These are phyloP conservation scores for Chelidonichthys spinosus DNA, from an alignment of 2,797 vertebrate species.

Conservation along the genomic window DNA sequence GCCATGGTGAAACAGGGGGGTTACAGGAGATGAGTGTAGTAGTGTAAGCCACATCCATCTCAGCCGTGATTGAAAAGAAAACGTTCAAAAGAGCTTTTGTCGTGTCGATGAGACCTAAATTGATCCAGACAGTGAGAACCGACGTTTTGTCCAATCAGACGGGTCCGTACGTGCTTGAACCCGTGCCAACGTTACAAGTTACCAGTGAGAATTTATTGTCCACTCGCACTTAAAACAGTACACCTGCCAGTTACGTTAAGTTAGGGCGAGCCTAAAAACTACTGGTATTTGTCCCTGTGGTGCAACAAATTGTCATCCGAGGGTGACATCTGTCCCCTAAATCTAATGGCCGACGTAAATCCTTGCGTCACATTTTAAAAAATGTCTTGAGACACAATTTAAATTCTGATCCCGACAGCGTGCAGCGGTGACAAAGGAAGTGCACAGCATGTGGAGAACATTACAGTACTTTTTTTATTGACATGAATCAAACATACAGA, in stretches of 20 bases:
- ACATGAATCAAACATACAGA: slow-evolving; percentile 67
- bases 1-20: accelerated
- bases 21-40: no score
- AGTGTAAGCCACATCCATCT: not conserved
- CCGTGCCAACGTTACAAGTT: not conserved
- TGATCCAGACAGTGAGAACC: not conserved
- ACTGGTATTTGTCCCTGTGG: not conserved
- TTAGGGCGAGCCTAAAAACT: not conserved
- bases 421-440: slow-evolving; percentile 4
- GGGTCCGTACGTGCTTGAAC: not conserved
- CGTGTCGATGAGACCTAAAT: not conserved
- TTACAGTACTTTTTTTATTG: slow-evolving; percentile 74
- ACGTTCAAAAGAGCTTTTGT: not conserved
- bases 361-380: no score
- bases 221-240: not conserved
- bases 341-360: slow-evolving; percentile 23
- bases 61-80: not conserved
- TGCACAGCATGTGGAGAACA: slow-evolving; percentile 4
- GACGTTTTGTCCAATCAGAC: not conserved
- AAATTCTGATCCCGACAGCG: not conserved
- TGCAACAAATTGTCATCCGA: not conserved
- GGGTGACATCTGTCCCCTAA: slow-evolving; percentile 6
- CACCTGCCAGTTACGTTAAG: not conserved
- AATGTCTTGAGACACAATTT: not conserved
- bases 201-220: not conserved